Conservation (phyloP, 1,140 invertebrate genomes). For the Penaeus japonicus region DNA sequence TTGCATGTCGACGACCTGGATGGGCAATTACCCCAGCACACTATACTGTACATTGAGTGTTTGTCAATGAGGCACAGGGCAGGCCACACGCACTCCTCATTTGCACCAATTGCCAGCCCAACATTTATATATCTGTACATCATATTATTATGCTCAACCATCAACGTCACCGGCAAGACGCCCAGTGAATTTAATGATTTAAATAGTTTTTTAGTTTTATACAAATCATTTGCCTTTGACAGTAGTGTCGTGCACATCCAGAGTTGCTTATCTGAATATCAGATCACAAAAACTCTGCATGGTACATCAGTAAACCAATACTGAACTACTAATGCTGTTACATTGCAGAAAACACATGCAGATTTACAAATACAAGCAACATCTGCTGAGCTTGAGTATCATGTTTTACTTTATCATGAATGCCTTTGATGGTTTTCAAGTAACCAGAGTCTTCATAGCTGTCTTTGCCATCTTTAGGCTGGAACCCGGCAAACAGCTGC, state of each 20-base stretch:
- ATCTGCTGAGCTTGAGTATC: constrained; percentile 48
- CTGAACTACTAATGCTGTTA: constrained; percentile 52
- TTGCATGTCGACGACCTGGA: constrained; percentile 45
- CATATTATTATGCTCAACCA: constrained; percentile 36
- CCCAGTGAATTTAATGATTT: neutral
- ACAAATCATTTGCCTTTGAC: constrained; percentile 24
- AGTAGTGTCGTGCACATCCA: constrained; percentile 40
- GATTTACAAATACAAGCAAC: constrained; percentile 38
- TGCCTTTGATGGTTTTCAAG: neutral
- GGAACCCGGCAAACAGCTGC: constrained; percentile 11
- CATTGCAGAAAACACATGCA: constrained; percentile 33
- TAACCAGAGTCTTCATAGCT: neutral
- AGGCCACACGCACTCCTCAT: constrained; percentile 24
- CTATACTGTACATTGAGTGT: constrained; percentile 30
- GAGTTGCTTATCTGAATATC: constrained; percentile 52
- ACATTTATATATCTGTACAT: constrained; percentile 22
- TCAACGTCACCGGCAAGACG: constrained; percentile 2
- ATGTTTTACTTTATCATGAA: constrained; percentile 33
- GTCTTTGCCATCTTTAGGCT: neutral
- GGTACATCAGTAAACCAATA: constrained; percentile 50
- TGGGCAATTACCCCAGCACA: constrained; percentile 28
- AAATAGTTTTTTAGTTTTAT: constrained; percentile 4
- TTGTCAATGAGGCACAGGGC: constrained; percentile 44
- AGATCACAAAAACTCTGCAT: constrained; percentile 50
- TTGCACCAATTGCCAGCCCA: constrained; percentile 35